phyloP scores from a whole-genome alignment of 2,797 vertebrate genomes.

The Stomatorhinus walkeri region DNA sequence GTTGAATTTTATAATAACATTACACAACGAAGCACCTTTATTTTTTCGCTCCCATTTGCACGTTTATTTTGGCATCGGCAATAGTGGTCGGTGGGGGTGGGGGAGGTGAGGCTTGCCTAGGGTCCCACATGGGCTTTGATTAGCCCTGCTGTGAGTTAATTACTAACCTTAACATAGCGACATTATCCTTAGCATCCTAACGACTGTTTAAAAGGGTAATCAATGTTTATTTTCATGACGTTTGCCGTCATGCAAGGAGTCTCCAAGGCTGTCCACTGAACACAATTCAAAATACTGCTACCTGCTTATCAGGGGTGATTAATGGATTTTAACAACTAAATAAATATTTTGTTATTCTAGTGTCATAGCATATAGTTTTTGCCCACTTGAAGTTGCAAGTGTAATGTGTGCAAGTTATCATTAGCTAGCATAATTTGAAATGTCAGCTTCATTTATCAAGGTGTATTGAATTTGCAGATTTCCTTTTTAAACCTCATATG shows the following conservation, averaged over 20 bases:
- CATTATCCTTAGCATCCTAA: constrained; percentile 34
- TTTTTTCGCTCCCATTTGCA: too few relatives aligned
- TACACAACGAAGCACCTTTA: too few relatives aligned
- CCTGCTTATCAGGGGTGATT: neutral
- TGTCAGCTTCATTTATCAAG: neutral
- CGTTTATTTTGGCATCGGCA: too few relatives aligned
- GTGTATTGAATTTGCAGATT: neutral
- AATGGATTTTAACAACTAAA: neutral
- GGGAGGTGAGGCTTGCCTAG: neutral
- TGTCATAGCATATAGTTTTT: neutral
- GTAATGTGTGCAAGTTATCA: neutral
- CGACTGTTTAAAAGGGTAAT: constrained; percentile 18
- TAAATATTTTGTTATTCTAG: neutral
- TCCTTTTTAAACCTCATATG: neutral
- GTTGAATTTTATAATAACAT: too few relatives aligned
- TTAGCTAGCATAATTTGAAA: neutral
- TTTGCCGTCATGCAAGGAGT: neutral
- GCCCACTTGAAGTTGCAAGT: neutral
- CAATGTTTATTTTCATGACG: constrained; percentile 20
- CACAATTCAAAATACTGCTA: neutral
- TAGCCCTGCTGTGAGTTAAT: constrained; percentile 41
- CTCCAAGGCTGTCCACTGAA: neutral
- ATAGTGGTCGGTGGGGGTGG: too few relatives aligned
- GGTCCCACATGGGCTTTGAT: neutral
- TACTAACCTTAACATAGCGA: constrained; percentile 51